Base-by-base conservation (phyloP, 2,888 invertebrate species). In the Salticus scenicus region DNA sequence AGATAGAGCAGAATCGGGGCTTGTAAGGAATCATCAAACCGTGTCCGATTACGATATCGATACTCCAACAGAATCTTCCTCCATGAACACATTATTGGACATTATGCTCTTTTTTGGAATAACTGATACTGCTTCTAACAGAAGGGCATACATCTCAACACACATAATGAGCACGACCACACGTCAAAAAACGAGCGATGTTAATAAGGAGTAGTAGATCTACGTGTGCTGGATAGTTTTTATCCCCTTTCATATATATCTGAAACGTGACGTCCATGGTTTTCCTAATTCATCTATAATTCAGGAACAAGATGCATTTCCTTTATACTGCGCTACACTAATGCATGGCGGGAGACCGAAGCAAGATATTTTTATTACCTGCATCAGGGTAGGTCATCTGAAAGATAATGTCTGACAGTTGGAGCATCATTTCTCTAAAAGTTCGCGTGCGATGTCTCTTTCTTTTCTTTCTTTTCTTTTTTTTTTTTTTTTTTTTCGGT, bases 201-300 rank as follows among this genome's bases (percentile, higher is more conserved):
- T 57, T 57, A 57, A 57, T 57, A 57, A 57, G 57, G 57, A 57
- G 5, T 57, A 57, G 20, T 57, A 57, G 57, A 0, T 24, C 57
- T 57, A 57, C 57, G 57, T 57, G 57, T 5, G 24, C 57, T 24
- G 20, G 57, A 24, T 24, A 24, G 1, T 57, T 57, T 57, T 57
- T 57, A 7, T 5, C 17, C 42, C 10, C 5, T 24, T 57, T 57
- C 24, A 24, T 24, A 57, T 57, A 57, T 57, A 57, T 57, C 20
- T 57, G 57, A 57, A 57, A 57, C 57, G 57, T 57, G 57, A 57
- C 24, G 57, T 20, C 57, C 57, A 57, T 57, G 57, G 20, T 57
- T 57, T 47, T 24, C 57, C 57, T 24, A 57, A 1, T 57, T 57
- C 57, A 57, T 57, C 20, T 57, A 57, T 57, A 57, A 57, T 57